Conservation (phyloP, 2,797 vertebrate genomes). For the Xenopus petersii region DNA sequence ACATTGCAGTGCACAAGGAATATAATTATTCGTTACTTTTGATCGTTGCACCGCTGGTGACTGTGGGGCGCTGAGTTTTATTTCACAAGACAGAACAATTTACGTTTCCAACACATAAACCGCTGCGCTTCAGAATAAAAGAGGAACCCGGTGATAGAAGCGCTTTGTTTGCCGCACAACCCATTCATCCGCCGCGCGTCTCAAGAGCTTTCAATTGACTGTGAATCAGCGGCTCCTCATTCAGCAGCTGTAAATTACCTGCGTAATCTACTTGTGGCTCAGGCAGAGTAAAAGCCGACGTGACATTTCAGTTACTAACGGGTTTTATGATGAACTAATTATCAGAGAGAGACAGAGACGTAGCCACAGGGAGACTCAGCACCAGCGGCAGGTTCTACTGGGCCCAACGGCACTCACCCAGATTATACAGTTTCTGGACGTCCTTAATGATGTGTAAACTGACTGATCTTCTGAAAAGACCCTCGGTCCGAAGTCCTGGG, state of each 20-base stretch:
- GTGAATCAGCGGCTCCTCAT: not conserved
- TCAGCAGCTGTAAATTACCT: conserved; percentile 24
- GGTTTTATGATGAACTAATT: conserved; percentile 38
- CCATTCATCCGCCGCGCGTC: not conserved
- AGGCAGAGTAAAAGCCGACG: conserved; percentile 4
- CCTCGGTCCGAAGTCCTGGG: conserved; percentile 72
- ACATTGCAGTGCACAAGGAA: too few species aligned
- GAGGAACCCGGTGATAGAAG: not conserved
- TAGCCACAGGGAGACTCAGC: not conserved
- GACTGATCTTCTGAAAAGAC: conserved; percentile 79
- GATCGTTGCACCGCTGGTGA: too few species aligned
- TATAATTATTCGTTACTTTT: too few species aligned
- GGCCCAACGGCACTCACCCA: conserved; percentile 62
- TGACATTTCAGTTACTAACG: conserved; percentile 38
- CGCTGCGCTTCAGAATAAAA: not conserved
- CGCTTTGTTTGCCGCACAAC: not conserved
- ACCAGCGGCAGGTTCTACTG: conserved; percentile 3
- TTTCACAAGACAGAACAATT: conserved; percentile 1
- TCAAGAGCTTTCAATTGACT: not conserved
- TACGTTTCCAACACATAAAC: not conserved
- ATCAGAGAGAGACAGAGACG: not conserved
- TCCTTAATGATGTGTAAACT: conserved; percentile 74
- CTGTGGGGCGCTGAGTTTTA: conserved; percentile 7
- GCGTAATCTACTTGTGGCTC: conserved; percentile 15
- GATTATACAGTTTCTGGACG: conserved; percentile 80